These are phyloP conservation scores for Datnioides undecimradiatus DNA, from an alignment of 2,113 vertebrate species.

Conservation along the genomic window DNA sequence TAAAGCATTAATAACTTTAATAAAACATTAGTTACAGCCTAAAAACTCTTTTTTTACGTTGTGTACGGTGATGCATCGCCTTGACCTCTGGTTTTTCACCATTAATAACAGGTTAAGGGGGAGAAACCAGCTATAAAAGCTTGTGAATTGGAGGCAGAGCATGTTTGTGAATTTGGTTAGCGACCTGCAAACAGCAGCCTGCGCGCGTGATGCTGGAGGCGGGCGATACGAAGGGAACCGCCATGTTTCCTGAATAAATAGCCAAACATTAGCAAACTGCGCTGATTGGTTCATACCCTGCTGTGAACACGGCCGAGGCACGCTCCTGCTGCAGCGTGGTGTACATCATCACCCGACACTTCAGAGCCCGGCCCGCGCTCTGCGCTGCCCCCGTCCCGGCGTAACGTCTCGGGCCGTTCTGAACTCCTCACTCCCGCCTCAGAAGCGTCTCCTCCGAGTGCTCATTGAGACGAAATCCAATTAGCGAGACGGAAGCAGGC, in stretches of 20 bases:
- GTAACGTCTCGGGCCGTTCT: constrained; percentile 7
- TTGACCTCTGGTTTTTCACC: too few relatives aligned
- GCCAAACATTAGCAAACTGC: too few relatives aligned
- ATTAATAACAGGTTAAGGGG: neutral
- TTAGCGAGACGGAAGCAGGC: constrained; percentile 33
- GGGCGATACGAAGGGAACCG: too few relatives aligned
- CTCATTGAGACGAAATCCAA: constrained; percentile 51
- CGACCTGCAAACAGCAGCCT: neutral
- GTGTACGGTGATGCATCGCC: too few relatives aligned
- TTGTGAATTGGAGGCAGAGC: neutral
- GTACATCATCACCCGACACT: too few relatives aligned
- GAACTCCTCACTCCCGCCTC: constrained; percentile 29
- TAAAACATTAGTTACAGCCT: neutral
- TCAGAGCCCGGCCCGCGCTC: neutral
- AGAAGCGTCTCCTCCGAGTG: constrained; percentile 17
- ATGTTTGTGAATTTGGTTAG: neutral
- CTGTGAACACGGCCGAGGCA: too few relatives aligned
- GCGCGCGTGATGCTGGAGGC: neutral
- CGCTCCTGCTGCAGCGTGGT: too few relatives aligned
- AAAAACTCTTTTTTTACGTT: neutral
- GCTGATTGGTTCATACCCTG: too few relatives aligned
- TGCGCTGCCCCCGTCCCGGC: neutral
- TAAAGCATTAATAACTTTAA: neutral
- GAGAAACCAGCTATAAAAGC: neutral
- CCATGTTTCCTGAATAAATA: too few relatives aligned